A percentile compares a stretch with the other conserved stretches of the same genome.
Conservation (phyloP, 2,888 invertebrate genomes). For the Ptychoptera contaminata region DNA sequence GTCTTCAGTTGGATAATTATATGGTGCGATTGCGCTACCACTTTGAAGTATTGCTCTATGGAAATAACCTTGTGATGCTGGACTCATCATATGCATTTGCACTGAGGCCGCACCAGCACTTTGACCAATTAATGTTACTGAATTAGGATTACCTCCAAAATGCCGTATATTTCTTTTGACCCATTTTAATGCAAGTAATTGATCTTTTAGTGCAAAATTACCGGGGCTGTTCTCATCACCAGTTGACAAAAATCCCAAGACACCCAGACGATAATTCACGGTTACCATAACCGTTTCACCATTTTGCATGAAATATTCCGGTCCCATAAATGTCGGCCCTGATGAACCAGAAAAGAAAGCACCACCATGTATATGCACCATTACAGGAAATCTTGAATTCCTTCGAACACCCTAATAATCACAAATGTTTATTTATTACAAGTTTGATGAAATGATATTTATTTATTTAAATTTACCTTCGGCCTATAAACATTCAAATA, state of each 20-base stretch:
- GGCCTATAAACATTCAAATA: slow-evolving; percentile 35
- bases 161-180: slow-evolving; percentile 29
- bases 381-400: slow-evolving; percentile 24
- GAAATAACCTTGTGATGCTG: slow-evolving; percentile 29
- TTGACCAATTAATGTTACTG: slow-evolving; percentile 34
- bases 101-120: slow-evolving; percentile 33
- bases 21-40: slow-evolving; percentile 33
- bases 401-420: no score
- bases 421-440: no score
- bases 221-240: slow-evolving; percentile 32
- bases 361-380: slow-evolving; percentile 38
- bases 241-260: slow-evolving; percentile 33
- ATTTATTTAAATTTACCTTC: slow-evolving; percentile 14
- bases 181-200: slow-evolving; percentile 32
- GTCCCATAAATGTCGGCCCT: slow-evolving; percentile 28
- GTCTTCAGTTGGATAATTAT: slow-evolving; percentile 11
- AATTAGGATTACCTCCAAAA: slow-evolving; percentile 31
- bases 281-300: slow-evolving; percentile 32
- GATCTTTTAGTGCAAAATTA: slow-evolving; percentile 36
- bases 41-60: slow-evolving; percentile 33
- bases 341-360: slow-evolving; percentile 35
- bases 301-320: slow-evolving; percentile 36
- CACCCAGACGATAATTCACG: slow-evolving; percentile 31
- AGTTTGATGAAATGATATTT: background rate
- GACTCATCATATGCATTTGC: slow-evolving; percentile 34